phyloP scores from a whole-genome alignment of 92 coral and sea anemone species.

The Siderastrea radians region DNA sequence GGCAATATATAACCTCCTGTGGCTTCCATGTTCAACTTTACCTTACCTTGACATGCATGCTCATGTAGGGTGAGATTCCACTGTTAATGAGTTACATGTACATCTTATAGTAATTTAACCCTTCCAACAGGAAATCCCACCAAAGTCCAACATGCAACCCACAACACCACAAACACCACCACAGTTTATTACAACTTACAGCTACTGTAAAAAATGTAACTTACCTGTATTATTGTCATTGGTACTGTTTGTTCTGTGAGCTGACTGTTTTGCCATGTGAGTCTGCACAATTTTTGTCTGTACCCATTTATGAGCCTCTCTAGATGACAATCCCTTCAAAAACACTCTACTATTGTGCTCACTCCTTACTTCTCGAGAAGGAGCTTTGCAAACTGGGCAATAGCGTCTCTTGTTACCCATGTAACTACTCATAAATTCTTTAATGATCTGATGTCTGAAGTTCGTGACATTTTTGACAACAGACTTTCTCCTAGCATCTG shows the following conservation, averaged over 20 bases:
- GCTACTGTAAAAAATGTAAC: not conserved
- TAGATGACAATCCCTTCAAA: constrained; percentile 81
- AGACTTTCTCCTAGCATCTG: constrained; percentile 78
- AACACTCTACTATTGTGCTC: constrained; percentile 83
- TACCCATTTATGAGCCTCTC: constrained; percentile 86
- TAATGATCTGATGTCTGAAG: constrained; percentile 82
- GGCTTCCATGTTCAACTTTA: too few species aligned
- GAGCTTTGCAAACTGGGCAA: constrained; percentile 87
- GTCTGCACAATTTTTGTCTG: constrained; percentile 56
- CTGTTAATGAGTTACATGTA: too few species aligned
- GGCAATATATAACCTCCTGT: too few species aligned
- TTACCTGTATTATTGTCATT: constrained; percentile 8
- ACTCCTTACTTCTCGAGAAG: constrained; percentile 86
- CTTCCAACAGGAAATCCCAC: too few species aligned
- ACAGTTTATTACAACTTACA: not conserved
- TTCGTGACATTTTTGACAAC: constrained; percentile 90
- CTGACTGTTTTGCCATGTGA: constrained; percentile 23
- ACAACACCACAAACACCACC: too few species aligned
- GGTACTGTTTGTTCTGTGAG: not conserved
- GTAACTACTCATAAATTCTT: constrained; percentile 79
- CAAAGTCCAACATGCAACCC: too few species aligned
- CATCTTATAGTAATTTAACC: too few species aligned
- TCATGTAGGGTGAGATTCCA: too few species aligned
- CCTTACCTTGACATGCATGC: too few species aligned
- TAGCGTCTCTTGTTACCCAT: constrained; percentile 73